A percentile compares a stretch with the other conserved stretches of the same genome.
These are phyloP conservation scores for Cebidichthys violaceus DNA, from an alignment of 2,113 vertebrate species.

Conservation along the genomic window DNA sequence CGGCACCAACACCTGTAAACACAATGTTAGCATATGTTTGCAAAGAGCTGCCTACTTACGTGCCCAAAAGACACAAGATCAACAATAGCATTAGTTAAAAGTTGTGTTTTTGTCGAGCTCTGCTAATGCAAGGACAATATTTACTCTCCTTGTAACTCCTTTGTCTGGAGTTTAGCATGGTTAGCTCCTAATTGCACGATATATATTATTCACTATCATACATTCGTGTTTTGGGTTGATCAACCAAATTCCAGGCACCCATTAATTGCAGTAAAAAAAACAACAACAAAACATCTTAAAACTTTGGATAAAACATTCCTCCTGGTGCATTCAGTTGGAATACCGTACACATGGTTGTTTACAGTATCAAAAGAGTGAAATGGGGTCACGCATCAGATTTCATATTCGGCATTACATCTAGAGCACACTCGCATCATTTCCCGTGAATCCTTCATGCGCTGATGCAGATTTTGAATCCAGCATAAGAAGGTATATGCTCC, in stretches of 20 bases:
- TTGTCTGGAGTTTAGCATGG: background rate
- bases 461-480: background rate
- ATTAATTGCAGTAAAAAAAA: background rate
- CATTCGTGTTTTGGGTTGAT: background rate
- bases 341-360: background rate
- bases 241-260: background rate
- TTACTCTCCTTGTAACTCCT: background rate
- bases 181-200: background rate
- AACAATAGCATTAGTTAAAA: background rate
- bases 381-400: background rate
- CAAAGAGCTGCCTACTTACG: background rate
- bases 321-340: background rate
- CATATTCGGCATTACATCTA: background rate
- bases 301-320: background rate
- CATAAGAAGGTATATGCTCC: background rate
- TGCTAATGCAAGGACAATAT: background rate
- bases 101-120: background rate
- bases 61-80: background rate
- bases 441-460: background rate
- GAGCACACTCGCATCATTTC: background rate
- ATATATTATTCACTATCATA: background rate
- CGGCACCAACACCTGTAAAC: no score
- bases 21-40: background rate
- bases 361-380: background rate
- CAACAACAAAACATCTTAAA: background rate